Percentiles rank a stretch among this genome's conserved stretches.
phyloP scores from a whole-genome alignment of 2,113 vertebrate genomes.

The Scartelaos histophorus region DNA sequence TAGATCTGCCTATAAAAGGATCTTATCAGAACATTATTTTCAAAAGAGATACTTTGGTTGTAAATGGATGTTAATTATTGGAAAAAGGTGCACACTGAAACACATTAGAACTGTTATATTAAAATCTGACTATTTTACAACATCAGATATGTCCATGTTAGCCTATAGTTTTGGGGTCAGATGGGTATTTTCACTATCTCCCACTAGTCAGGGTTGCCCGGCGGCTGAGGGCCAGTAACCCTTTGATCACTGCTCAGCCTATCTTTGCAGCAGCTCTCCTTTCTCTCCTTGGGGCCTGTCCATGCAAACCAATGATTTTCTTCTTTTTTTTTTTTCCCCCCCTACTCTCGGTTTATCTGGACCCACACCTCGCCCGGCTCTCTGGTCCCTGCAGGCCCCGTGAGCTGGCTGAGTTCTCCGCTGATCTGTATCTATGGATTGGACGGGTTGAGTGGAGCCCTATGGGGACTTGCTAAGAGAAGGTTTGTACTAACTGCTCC shows the following conservation, averaged over 20 bases:
- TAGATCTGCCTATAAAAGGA: no score
- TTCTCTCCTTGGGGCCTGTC: slow-evolving; percentile 35
- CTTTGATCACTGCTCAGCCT: slow-evolving; percentile 55
- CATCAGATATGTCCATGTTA: not conserved
- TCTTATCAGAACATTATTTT: no score
- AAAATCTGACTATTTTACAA: not conserved
- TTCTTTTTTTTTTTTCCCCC: slow-evolving; percentile 3
- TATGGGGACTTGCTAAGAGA: slow-evolving; percentile 15
- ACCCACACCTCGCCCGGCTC: slow-evolving; percentile 16
- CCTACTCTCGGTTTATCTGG: slow-evolving; percentile 34
- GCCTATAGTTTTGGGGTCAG: not conserved
- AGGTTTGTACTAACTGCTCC: not conserved
- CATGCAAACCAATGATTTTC: slow-evolving; percentile 30
- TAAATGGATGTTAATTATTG: no score
- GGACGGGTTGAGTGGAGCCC: slow-evolving; percentile 39
- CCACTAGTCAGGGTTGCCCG: slow-evolving; percentile 14
- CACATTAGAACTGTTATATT: not conserved
- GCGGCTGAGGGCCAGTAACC: slow-evolving; percentile 22
- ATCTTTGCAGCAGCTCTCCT: slow-evolving; percentile 44
- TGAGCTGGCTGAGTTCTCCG: slow-evolving; percentile 47
- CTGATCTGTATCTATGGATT: slow-evolving; percentile 61
- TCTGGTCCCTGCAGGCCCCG: slow-evolving; percentile 28
- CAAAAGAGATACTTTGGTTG: no score
- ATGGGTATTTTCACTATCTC: slow-evolving; percentile 18
- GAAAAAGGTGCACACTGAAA: not conserved